Base-by-base conservation (phyloP, 2,113 vertebrate species). In the Toxotes chatareus region DNA sequence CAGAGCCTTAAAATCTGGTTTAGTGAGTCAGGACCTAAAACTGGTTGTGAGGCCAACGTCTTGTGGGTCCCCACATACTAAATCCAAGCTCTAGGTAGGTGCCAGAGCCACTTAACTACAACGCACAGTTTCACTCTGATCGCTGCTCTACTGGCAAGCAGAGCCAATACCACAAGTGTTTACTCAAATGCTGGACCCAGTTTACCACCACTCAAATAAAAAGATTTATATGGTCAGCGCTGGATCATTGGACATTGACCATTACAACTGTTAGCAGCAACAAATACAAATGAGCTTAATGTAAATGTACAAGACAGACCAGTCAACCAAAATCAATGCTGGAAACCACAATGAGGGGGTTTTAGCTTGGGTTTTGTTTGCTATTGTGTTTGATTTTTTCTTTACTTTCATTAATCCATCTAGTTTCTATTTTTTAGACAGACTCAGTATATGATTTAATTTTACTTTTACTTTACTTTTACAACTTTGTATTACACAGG, bases 101-200 rank as follows among this genome's bases (percentile, higher is more conserved):
- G 78, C 88, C 85, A 88, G 72, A 83, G 49, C 57, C 69, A 66
- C 44, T 53, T 64, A 84, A 88, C 59, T 82, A 34, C 72, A 61
- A 65, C 23, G 21, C 86, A 87, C 19, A 66, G 86, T 69, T 67
- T 82, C 42, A 79, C 77, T 84, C 59, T 83, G 86, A 88, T 85
- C 76, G 38, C 53, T 55, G 60, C 53, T 53, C 64, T 42, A 72
- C 27, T 79, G 61, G 62, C 64, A 64, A 40, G 40, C 42, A 75
- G 38, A 11, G 27, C 31, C 63, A 67, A 67, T 21, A 70, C 46
- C 64, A 49, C 62, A 74, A 23, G 73, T 61, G 21, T 75, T 65
- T 40, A 65, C 51, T 46, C 57, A 27, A 62, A 44, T 6, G 73
- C 73, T 44, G 66, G 53, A 57, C 62, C 75, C 13, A 61, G 62